phyloP scores from a whole-genome alignment of 2,888 invertebrate species.

The Drosophila kokeensis region DNA sequence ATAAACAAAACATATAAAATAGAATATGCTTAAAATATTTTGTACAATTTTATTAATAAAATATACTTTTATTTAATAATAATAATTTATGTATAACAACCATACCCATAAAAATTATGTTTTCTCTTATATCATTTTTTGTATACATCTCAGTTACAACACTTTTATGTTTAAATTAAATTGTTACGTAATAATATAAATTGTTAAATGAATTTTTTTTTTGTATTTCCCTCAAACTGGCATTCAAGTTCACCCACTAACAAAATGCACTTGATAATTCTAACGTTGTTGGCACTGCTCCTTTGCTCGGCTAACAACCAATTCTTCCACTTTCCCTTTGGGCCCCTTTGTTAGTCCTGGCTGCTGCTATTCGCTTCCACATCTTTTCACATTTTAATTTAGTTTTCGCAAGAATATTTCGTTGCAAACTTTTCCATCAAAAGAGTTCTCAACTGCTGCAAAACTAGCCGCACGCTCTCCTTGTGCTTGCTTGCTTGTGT shows the following conservation, averaged over 20 bases:
- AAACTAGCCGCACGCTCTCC: conserved; percentile 14
- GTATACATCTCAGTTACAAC: neutral
- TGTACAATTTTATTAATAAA: neutral
- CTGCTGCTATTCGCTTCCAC: conserved; percentile 19
- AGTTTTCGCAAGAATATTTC: conserved; percentile 74
- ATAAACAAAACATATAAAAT: neutral
- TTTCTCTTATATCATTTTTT: too few relatives aligned
- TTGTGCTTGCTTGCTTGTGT: conserved; percentile 16
- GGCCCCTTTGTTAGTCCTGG: neutral
- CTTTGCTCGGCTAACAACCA: neutral
- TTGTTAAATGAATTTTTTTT: neutral
- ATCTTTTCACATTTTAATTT: conserved; percentile 75
- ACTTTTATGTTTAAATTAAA: neutral
- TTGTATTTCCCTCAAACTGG: neutral
- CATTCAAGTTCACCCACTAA: conserved; percentile 16
- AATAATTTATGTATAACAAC: too few relatives aligned
- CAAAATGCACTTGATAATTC: conserved; percentile 53
- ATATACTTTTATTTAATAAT: too few relatives aligned
- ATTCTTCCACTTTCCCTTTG: neutral
- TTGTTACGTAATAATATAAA: neutral
- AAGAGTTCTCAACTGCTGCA: conserved; percentile 35
- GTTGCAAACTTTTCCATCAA: conserved; percentile 71
- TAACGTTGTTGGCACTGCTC: conserved; percentile 39
- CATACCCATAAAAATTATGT: too few relatives aligned
- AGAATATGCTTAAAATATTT: accelerated